A percentile compares a stretch with the other conserved stretches of the same genome.
phyloP scores from a whole-genome alignment of 2,113 vertebrate species.

The Eubucco bourcierii region DNA sequence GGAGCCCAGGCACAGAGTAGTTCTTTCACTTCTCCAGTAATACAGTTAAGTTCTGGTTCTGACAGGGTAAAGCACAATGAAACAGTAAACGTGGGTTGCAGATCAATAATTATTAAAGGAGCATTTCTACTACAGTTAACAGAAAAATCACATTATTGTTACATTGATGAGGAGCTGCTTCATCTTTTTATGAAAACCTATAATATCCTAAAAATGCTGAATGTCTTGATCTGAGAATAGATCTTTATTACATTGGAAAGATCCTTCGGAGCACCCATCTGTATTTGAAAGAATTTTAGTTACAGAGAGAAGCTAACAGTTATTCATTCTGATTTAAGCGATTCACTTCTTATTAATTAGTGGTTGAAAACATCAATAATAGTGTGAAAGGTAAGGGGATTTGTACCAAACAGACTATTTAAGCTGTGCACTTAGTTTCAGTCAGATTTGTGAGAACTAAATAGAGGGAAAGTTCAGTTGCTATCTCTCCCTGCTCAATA shows the following conservation, averaged over 20 bases:
- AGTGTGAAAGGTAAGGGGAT: not conserved
- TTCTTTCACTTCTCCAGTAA: not conserved
- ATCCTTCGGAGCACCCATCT: not conserved
- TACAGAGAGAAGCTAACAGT: not conserved
- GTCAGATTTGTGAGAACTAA: conserved; percentile 35
- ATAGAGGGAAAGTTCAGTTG: conserved; percentile 34
- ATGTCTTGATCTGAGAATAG: not conserved
- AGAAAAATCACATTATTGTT: not conserved
- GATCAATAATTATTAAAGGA: not conserved
- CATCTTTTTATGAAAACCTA: not conserved
- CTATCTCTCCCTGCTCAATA: conserved; percentile 59
- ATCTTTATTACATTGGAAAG: not conserved
- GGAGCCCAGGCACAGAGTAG: not conserved
- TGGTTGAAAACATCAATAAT: not conserved
- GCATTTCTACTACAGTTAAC: not conserved
- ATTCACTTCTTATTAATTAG: not conserved
- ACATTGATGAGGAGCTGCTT: not conserved
- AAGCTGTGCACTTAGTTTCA: not conserved
- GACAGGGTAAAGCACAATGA: not conserved
- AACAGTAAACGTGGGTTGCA: not conserved
- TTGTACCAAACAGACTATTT: not conserved
- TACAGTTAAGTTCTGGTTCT: not conserved
- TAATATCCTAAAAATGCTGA: not conserved
- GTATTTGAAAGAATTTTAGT: conserved; percentile 2
- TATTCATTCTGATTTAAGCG: not conserved